A percentile compares a stretch with the other conserved stretches of the same genome.
phyloP scores from a whole-genome alignment of 2,113 vertebrate species.

The Rallus limicola region DNA sequence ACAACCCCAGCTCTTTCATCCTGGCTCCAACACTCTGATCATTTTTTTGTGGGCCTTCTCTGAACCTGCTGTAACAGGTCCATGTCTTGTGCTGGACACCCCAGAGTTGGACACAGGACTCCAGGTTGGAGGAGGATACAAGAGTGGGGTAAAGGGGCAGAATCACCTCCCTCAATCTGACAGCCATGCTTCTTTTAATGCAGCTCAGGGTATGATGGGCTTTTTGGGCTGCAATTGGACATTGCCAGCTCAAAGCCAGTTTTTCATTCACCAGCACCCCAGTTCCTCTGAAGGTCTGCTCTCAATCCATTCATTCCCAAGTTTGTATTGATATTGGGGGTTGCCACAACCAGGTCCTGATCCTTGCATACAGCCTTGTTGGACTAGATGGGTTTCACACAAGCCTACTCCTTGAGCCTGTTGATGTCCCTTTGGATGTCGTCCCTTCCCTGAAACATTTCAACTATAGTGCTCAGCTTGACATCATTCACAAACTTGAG shows the following conservation, averaged over 20 bases:
- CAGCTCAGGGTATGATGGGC: fast-evolving
- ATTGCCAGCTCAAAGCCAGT: neutral
- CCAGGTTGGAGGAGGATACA: too few species aligned
- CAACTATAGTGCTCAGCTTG: fast-evolving
- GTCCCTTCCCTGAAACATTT: neutral
- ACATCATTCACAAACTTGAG: neutral
- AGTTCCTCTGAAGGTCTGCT: fast-evolving
- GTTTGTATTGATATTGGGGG: fast-evolving
- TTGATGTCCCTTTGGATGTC: neutral
- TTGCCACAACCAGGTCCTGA: fast-evolving
- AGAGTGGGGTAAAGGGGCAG: neutral
- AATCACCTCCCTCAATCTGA: fast-evolving
- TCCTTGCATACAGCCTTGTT: neutral
- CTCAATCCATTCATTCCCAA: fast-evolving
- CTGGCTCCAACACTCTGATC: neutral
- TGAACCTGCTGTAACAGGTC: neutral
- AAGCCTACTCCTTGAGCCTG: neutral
- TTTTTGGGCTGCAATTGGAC: fast-evolving
- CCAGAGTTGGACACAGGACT: neutral
- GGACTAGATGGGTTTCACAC: neutral
- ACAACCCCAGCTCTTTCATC: fast-evolving
- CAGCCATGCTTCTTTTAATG: fast-evolving
- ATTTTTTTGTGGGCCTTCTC: neutral
- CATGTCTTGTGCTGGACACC: neutral
- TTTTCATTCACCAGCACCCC: neutral